These are phyloP conservation scores for Corbicula japonica DNA, from an alignment of 2,888 invertebrate species.

Conservation along the genomic window DNA sequence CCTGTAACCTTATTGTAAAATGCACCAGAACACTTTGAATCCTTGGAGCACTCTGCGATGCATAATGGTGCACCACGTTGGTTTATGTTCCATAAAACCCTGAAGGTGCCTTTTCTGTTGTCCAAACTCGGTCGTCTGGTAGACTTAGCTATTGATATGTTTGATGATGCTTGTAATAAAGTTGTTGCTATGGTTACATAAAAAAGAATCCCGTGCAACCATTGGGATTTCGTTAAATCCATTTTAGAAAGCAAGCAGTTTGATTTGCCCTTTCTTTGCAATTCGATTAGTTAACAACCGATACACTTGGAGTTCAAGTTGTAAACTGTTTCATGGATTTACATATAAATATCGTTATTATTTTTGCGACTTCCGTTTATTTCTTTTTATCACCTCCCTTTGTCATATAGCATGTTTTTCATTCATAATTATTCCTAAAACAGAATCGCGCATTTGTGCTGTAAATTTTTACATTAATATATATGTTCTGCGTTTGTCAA, in stretches of 20 bases:
- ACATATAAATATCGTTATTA: conserved; percentile 3
- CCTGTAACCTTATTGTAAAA: conserved; percentile 48
- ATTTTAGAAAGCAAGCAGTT: not conserved
- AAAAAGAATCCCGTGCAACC: not conserved
- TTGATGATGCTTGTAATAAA: conserved; percentile 8
- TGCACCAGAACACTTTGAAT: conserved; percentile 37
- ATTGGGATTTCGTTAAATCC: not conserved
- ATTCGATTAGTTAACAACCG: not conserved
- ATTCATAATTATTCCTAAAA: too few species aligned
- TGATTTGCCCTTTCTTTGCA: not conserved
- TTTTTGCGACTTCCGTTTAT: too few species aligned
- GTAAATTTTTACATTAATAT: too few species aligned
- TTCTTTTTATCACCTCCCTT: too few species aligned
- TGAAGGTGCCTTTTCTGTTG: conserved; percentile 8
- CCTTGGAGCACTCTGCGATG: conserved; percentile 45
- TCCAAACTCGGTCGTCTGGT: not conserved
- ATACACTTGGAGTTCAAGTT: not conserved
- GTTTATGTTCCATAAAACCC: conserved; percentile 34
- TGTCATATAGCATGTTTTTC: too few species aligned
- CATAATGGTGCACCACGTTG: conserved; percentile 28
- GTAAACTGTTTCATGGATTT: not conserved
- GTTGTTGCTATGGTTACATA: not conserved
- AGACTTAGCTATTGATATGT: conserved; percentile 3
- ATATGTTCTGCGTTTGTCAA: not conserved
- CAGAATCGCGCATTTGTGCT: too few species aligned